These are phyloP conservation scores for Stichopus chloronotus DNA, from an alignment of 35 echinoderm and acorn worm species.

Conservation along the genomic window DNA sequence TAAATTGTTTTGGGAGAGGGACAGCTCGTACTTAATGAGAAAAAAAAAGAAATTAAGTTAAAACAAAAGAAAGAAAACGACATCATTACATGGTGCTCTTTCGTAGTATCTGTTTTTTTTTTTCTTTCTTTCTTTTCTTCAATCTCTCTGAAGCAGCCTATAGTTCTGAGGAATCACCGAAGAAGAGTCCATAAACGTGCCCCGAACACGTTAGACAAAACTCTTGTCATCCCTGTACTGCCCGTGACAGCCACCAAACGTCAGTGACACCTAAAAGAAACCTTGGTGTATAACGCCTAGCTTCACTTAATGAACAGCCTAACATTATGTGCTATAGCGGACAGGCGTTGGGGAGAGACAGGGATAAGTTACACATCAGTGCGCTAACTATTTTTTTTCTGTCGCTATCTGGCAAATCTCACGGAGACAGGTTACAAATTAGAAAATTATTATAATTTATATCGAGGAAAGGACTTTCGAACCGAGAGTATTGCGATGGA, in stretches of 20 bases:
- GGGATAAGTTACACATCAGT: not conserved
- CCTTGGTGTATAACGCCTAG: conserved; percentile 10
- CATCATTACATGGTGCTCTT: not conserved
- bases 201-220: not conserved
- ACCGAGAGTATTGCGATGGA: too few species aligned
- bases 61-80: not conserved
- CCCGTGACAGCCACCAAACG: not conserved
- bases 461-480: not conserved
- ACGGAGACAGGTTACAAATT: not conserved
- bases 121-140: not conserved
- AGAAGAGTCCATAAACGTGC: not conserved
- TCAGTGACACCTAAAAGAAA: not conserved
- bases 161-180: not conserved
- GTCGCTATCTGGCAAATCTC: not conserved
- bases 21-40: too few species aligned
- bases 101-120: not conserved
- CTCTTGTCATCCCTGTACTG: not conserved
- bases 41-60: too few species aligned
- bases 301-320: conserved; percentile 6
- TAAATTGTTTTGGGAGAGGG: conserved; percentile 1
- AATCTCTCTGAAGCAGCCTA: not conserved
- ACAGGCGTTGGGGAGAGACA: not conserved
- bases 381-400: not conserved
- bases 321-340: not conserved
- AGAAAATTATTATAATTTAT: not conserved